Evolutionary conservation across 2,888 invertebrate genomes (phyloP).

Genomic region (Ochropacha duplaris): DNA sequence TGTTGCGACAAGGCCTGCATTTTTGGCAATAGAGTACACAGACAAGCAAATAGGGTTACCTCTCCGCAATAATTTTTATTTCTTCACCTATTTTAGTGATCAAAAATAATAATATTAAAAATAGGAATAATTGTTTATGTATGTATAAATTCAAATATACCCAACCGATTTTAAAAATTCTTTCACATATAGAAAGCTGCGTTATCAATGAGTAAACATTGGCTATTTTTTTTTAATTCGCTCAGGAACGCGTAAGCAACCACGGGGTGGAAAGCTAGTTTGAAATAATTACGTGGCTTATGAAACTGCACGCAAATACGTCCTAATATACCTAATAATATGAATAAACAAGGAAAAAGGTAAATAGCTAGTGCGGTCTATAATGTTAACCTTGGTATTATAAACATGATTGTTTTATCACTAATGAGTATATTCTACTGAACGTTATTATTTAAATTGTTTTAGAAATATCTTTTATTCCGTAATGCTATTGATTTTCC

Average conservation of each 20-base stretch:
- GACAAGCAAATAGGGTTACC: conserved; percentile 24
- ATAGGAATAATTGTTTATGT: too few relatives aligned
- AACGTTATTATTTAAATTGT: not conserved
- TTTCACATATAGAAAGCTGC: too few relatives aligned
- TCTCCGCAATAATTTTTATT: conserved; percentile 1
- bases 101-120: too few relatives aligned
- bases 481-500: too few relatives aligned
- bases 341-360: not conserved
- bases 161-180: too few relatives aligned
- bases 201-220: too few relatives aligned
- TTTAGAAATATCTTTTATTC: not conserved
- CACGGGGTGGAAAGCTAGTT: too few relatives aligned
- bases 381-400: not conserved
- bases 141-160: too few relatives aligned
- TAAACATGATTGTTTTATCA: not conserved
- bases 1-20: conserved; percentile 56
- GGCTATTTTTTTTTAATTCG: too few relatives aligned
- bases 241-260: too few relatives aligned
- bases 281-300: too few relatives aligned
- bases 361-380: not conserved
- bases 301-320: conserved; percentile 5
- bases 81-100: too few relatives aligned
- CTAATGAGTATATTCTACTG: not conserved
- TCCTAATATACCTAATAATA: not conserved
- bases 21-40: conserved; percentile 68